Conservation (phyloP, 2,797 vertebrate genomes). For the Macroramphosus scolopax region DNA sequence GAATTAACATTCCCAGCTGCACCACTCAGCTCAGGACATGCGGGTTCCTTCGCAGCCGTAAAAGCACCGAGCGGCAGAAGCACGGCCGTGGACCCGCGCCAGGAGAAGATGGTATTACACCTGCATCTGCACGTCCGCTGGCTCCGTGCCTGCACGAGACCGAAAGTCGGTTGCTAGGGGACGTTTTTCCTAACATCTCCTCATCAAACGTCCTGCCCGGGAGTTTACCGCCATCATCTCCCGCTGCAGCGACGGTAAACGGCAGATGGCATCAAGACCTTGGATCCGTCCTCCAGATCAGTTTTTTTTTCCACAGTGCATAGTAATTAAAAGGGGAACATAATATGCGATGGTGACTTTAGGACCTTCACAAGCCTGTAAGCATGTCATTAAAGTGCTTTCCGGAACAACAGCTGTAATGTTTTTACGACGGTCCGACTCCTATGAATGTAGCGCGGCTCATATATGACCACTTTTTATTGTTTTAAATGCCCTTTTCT, state of each 20-base stretch:
- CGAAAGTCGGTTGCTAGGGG: conserved; percentile 23
- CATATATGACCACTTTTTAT: conserved; percentile 34
- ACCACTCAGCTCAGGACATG: conserved; percentile 29
- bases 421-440: conserved; percentile 23
- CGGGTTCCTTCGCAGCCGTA: conserved; percentile 18
- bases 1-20: conserved; percentile 60
- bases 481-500: conserved; percentile 47
- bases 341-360: conserved; percentile 51
- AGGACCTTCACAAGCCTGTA: conserved; percentile 43
- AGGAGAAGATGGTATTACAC: conserved; percentile 45
- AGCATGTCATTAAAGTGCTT: conserved; percentile 47
- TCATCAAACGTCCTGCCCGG: conserved; percentile 20
- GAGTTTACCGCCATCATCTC: conserved; percentile 20
- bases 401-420: conserved; percentile 36
- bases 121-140: conserved; percentile 45
- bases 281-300: conserved; percentile 40
- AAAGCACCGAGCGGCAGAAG: conserved; percentile 16
- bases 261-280: conserved; percentile 45
- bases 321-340: conserved; percentile 45
- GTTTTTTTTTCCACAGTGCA: conserved; percentile 33
- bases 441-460: conserved; percentile 31
- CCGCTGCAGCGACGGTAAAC: conserved; percentile 34
- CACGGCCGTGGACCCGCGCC: conserved; percentile 25
- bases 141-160: conserved; percentile 23
- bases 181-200: conserved; percentile 25